phyloP scores from a whole-genome alignment of 2,113 vertebrate species.

The Eulemur rufifrons region DNA sequence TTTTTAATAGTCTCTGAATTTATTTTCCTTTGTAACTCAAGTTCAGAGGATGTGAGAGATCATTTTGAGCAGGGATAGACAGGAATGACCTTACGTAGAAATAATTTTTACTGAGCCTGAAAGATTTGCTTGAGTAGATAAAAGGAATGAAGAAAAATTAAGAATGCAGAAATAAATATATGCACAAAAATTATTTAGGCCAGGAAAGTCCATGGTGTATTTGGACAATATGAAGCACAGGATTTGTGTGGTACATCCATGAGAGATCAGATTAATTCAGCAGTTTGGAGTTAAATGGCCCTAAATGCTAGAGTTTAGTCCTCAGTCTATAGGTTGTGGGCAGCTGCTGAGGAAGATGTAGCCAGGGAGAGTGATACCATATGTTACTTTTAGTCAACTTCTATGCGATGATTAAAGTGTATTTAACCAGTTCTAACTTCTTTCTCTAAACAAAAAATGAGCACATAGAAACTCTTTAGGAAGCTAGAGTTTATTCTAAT shows the following conservation, averaged over 20 bases:
- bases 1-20: background rate
- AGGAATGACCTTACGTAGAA: background rate
- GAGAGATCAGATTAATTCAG: background rate
- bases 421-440: background rate
- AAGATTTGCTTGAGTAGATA: background rate
- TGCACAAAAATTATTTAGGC: background rate
- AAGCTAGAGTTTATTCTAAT: background rate
- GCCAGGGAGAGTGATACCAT: background rate
- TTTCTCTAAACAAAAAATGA: constrained; percentile 19
- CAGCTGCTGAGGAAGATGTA: background rate
- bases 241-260: background rate
- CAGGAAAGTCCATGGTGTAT: background rate
- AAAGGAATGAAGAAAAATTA: constrained; percentile 3
- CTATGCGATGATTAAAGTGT: background rate
- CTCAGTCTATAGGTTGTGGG: background rate
- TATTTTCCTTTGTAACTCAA: background rate
- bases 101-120: background rate
- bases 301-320: background rate
- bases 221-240: background rate
- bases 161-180: constrained; percentile 31
- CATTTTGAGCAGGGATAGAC: background rate
- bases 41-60: background rate
- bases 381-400: background rate
- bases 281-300: background rate
- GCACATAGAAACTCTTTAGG: background rate